These are phyloP conservation scores for Machaerirhynchus nigripectus DNA, from an alignment of 2,113 vertebrate species.

Conservation along the genomic window DNA sequence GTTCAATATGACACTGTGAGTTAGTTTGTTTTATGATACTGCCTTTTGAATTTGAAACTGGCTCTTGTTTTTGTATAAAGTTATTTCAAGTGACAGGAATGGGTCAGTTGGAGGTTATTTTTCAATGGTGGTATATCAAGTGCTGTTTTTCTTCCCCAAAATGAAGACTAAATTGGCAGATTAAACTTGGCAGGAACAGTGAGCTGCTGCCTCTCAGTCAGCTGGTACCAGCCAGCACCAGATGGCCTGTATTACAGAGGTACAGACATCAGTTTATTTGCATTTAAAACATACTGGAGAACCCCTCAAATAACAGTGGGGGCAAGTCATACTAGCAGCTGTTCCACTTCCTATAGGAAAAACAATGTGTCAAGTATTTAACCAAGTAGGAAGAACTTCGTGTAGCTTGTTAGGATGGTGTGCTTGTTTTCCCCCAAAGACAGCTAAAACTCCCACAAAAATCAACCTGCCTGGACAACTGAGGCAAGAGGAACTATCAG, in stretches of 20 bases:
- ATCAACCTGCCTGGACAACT: background rate
- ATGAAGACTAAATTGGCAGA: background rate
- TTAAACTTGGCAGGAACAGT: background rate
- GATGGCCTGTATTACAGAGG: background rate
- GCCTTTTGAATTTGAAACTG: constrained; percentile 7
- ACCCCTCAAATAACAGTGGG: background rate
- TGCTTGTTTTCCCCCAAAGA: background rate
- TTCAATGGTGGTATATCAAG: background rate
- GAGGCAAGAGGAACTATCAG: background rate
- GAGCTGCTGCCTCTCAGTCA: background rate
- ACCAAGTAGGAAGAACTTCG: background rate
- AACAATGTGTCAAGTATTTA: background rate
- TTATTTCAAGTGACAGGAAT: constrained; percentile 5
- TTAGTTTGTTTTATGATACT: background rate
- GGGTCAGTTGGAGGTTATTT: constrained; percentile 2
- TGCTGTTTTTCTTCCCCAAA: background rate
- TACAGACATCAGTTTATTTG: background rate
- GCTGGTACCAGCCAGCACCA: background rate
- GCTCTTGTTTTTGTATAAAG: background rate
- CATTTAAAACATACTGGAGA: background rate
- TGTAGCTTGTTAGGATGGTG: background rate
- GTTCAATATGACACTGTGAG: background rate
- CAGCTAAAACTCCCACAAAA: background rate
- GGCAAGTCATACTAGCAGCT: background rate
- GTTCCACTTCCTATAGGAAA: background rate